Evolutionary conservation across 2,888 invertebrate species (phyloP).

Genomic region (Folsomia candida): DNA sequence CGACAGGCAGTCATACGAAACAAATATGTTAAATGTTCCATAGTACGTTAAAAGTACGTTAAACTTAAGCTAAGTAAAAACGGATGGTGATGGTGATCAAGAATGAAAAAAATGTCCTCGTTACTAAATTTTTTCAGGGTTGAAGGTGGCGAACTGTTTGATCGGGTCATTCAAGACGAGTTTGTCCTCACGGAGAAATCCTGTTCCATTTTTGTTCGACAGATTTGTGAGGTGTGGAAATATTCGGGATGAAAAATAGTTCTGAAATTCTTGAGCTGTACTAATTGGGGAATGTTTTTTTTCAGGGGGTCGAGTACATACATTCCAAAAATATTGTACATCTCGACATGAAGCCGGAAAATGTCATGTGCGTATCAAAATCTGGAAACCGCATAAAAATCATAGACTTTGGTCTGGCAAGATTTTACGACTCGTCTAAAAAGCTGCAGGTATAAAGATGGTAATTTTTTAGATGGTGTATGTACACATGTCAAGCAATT

Average conservation of each 20-base stretch:
- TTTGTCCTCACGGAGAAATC: slow-evolving; percentile 94
- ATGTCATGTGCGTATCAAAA: slow-evolving; percentile 92
- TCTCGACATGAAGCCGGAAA: slow-evolving; percentile 98
- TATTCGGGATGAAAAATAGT: too few relatives aligned
- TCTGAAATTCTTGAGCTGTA: too few relatives aligned
- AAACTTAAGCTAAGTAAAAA: too few relatives aligned
- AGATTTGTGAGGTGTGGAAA: slow-evolving; percentile 91
- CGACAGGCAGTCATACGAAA: too few relatives aligned
- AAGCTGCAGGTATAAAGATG: slow-evolving; percentile 66
- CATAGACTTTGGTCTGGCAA: slow-evolving; percentile 95
- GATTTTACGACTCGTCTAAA: slow-evolving; percentile 86
- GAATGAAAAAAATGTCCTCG: too few relatives aligned
- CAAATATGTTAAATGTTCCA: neutral
- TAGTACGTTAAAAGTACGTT: too few relatives aligned
- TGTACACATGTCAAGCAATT: too few relatives aligned
- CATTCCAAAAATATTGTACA: slow-evolving; percentile 93
- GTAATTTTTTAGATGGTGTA: too few relatives aligned
- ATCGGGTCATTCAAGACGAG: slow-evolving; percentile 96
- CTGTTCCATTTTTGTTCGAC: slow-evolving; percentile 93
- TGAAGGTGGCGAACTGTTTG: slow-evolving; percentile 96
- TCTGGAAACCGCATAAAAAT: slow-evolving; percentile 98
- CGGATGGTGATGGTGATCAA: too few relatives aligned
- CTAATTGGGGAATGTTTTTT: too few relatives aligned
- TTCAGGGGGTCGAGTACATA: slow-evolving; percentile 87
- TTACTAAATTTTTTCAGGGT: slow-evolving; percentile 77